Conservation (phyloP, 2,888 invertebrate species). For the Eilema griseolum region DNA sequence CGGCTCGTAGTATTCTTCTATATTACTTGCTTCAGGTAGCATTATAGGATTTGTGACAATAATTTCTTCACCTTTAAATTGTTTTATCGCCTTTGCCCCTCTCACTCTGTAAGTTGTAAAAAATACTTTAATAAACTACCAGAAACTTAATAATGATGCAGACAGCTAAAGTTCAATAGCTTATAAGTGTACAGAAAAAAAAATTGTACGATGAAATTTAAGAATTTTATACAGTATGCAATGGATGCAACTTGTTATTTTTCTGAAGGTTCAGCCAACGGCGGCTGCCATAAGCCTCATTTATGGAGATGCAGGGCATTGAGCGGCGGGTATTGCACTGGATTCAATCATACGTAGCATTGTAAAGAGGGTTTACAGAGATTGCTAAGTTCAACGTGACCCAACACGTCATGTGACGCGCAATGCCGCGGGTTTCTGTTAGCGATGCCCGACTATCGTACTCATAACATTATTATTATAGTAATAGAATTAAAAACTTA, state of each 20-base stretch:
- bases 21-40: conserved; percentile 89
- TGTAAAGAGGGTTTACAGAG: background rate
- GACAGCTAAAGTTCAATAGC: background rate
- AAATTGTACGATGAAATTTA: no score
- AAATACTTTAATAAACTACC: no score
- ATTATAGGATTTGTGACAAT: conserved; percentile 92
- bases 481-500: conserved; percentile 52
- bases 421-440: background rate
- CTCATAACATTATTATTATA: background rate
- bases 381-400: background rate
- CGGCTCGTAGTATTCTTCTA: conserved; percentile 94
- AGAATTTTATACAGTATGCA: no score
- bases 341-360: background rate
- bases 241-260: no score
- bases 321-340: background rate
- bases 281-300: background rate
- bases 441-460: background rate
- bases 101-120: conserved; percentile 83
- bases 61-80: conserved; percentile 87
- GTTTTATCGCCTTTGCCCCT: conserved; percentile 91
- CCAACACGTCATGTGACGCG: background rate
- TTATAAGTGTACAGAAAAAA: no score
- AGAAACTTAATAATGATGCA: background rate
- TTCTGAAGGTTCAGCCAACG: no score
- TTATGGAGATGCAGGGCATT: background rate